Percentiles rank a stretch among this genome's conserved stretches.
phyloP scores from a whole-genome alignment of 2,888 invertebrate genomes.

The Himalopsyche tibetana region DNA sequence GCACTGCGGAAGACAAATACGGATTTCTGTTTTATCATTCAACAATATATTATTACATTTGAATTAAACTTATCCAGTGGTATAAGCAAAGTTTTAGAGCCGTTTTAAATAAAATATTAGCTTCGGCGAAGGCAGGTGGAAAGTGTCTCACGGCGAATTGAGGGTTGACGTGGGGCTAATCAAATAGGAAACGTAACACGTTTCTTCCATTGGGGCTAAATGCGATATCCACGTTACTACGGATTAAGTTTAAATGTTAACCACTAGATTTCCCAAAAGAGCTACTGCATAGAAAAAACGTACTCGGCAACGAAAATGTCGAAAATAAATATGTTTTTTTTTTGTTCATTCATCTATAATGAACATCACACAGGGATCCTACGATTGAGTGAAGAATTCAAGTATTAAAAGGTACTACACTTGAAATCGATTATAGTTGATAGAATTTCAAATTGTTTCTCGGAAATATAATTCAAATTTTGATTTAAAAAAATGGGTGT shows the following conservation, averaged over 20 bases:
- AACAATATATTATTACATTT: background rate
- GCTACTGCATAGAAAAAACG: too few relatives aligned
- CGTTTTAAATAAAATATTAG: conserved; percentile 25
- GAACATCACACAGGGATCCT: too few relatives aligned
- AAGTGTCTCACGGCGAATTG: conserved; percentile 34
- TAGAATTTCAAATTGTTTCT: too few relatives aligned
- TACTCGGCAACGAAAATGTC: too few relatives aligned
- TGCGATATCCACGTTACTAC: background rate
- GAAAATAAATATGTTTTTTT: too few relatives aligned
- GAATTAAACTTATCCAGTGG: background rate
- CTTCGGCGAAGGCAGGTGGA: conserved; percentile 27
- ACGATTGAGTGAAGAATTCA: too few relatives aligned
- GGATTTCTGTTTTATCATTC: background rate
- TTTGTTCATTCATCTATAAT: too few relatives aligned
- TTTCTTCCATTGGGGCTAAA: background rate
- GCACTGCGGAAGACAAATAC: background rate
- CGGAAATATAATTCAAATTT: too few relatives aligned
- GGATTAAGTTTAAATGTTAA: background rate
- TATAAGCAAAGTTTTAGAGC: background rate
- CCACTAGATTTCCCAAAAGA: too few relatives aligned
- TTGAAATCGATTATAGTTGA: too few relatives aligned
- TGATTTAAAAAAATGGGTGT: too few relatives aligned
- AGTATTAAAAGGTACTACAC: too few relatives aligned
- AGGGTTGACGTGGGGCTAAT: background rate
- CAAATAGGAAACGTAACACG: background rate